phyloP scores from a whole-genome alignment of 1,140 invertebrate genomes.

The Drosophila sp. region DNA sequence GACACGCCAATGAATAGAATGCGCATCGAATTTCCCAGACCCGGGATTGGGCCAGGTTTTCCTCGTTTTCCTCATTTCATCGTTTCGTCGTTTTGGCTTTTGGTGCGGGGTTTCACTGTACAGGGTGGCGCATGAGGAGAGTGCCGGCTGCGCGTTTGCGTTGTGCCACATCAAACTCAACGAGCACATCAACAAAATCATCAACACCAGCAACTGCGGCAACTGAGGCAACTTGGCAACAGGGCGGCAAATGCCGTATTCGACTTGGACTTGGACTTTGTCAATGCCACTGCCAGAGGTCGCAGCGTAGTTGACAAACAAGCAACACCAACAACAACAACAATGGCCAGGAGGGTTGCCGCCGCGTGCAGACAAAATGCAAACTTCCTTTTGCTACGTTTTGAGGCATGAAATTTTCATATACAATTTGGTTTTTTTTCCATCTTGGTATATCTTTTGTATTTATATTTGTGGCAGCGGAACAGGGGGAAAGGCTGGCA shows the following conservation, averaged over 20 bases:
- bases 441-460: slow-evolving; percentile 7
- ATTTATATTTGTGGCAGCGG: background rate
- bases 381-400: slow-evolving; percentile 60
- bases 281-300: slow-evolving; percentile 45
- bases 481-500: background rate
- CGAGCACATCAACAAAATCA: slow-evolving; percentile 78
- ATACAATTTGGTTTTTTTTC: slow-evolving; percentile 32
- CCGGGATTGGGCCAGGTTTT: slow-evolving; percentile 38
- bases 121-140: background rate
- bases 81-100: slow-evolving; percentile 1
- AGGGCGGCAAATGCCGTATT: slow-evolving; percentile 31
- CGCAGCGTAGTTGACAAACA: slow-evolving; percentile 80
- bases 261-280: slow-evolving; percentile 18
- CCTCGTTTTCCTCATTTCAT: background rate
- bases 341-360: slow-evolving; percentile 51
- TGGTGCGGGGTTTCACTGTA: background rate
- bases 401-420: slow-evolving; percentile 50
- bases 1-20: slow-evolving; percentile 79
- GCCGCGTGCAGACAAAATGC: slow-evolving; percentile 70
- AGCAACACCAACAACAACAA: slow-evolving; percentile 75
- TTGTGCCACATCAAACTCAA: slow-evolving; percentile 67
- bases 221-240: background rate
- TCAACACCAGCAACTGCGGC: slow-evolving; percentile 70
- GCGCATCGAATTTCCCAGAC: slow-evolving; percentile 76
- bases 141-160: background rate